phyloP scores from a whole-genome alignment of 2,113 vertebrate species.

The Phyllostomus hastatus region DNA sequence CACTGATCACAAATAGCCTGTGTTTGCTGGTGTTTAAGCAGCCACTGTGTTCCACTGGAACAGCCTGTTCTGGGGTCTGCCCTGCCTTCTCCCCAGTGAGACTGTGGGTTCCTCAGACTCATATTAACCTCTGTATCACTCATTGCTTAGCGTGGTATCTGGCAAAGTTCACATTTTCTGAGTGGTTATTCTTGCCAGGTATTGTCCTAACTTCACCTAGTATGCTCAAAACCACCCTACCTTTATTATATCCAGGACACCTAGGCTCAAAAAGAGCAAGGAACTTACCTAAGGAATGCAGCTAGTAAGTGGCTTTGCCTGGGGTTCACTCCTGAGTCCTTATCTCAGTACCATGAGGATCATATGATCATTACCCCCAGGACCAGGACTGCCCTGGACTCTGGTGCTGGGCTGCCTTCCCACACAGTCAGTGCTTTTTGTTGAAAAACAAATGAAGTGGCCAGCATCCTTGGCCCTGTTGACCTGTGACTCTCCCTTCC shows the following conservation, averaged over 20 bases:
- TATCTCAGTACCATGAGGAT: background rate
- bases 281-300: background rate
- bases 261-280: background rate
- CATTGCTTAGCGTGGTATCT: background rate
- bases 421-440: too few species aligned
- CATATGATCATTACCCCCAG: fast-evolving
- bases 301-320: fast-evolving
- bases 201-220: background rate
- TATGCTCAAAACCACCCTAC: background rate
- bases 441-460: background rate
- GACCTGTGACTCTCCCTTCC: background rate
- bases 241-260: background rate
- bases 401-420: fast-evolving
- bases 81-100: fast-evolving
- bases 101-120: background rate
- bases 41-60: fast-evolving
- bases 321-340: fast-evolving
- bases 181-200: too few species aligned
- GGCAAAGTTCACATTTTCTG: too few species aligned
- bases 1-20: background rate
- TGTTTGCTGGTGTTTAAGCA: background rate
- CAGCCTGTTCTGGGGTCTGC: background rate
- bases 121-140: background rate
- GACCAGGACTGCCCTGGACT: background rate
- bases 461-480: background rate